A percentile compares a stretch with the other conserved stretches of the same genome.
Conservation (phyloP, 2,888 invertebrate genomes). For the Kryphioiulus occultus region DNA sequence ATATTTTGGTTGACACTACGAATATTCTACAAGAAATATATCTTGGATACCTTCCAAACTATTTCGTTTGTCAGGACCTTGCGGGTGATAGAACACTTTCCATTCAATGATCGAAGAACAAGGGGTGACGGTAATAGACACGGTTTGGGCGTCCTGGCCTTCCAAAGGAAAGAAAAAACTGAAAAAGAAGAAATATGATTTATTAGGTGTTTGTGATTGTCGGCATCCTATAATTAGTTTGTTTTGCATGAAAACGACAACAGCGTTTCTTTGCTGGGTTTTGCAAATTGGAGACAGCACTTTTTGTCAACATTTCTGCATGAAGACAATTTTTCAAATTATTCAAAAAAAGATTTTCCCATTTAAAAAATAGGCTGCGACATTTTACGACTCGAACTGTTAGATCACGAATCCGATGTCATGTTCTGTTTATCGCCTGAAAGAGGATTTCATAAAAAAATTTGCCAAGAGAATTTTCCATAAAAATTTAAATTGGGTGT, state of each 20-base stretch:
- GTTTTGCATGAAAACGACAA: constrained; percentile 1
- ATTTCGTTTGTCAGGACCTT: constrained; percentile 13
- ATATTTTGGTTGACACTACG: constrained; percentile 32
- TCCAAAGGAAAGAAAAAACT: constrained; percentile 62
- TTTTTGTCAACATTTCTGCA: not conserved
- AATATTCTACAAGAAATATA: not conserved
- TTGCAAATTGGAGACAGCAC: not conserved
- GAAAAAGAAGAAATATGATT: constrained; percentile 54
- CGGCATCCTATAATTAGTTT: constrained; percentile 21
- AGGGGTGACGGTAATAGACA: constrained; percentile 63
- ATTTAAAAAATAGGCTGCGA: not conserved
- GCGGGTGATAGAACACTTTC: constrained; percentile 58
- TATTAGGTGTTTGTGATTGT: constrained; percentile 64
- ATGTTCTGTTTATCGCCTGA: not conserved
- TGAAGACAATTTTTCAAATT: not conserved
- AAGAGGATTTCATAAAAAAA: not conserved
- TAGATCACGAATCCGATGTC: not conserved
- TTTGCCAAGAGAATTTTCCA: not conserved
- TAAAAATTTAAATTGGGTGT: not conserved
- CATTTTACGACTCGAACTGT: not conserved
- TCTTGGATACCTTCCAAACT: constrained; percentile 48
- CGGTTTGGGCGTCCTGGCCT: constrained; percentile 58
- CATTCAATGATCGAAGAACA: constrained; percentile 63
- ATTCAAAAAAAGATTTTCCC: not conserved
- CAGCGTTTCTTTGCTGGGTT: not conserved